A percentile compares a stretch with the other conserved stretches of the same genome.
These are phyloP conservation scores for Halichoerus grypus DNA, from an alignment of 2,113 vertebrate genomes.

Conservation along the genomic window DNA sequence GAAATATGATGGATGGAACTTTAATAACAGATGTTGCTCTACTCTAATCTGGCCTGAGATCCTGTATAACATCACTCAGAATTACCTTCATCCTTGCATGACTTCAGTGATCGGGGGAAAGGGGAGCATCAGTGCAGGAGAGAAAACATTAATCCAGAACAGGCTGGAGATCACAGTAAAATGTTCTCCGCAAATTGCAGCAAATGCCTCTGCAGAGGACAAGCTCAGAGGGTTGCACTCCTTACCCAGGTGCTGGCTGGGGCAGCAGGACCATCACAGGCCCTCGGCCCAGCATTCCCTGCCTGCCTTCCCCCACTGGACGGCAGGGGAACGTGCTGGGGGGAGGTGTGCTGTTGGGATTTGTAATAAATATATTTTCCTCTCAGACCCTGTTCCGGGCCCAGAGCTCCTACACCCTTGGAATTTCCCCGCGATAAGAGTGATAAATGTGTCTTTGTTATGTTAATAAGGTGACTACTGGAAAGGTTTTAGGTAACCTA, in stretches of 20 bases:
- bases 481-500: background rate
- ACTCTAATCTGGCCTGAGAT: too few relatives aligned
- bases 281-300: background rate
- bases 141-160: background rate
- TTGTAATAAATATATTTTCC: background rate
- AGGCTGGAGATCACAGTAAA: too few relatives aligned
- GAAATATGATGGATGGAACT: rapidly evolving
- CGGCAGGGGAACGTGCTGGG: background rate
- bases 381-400: background rate
- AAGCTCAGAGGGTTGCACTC: too few relatives aligned
- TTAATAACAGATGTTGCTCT: background rate
- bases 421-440: background rate
- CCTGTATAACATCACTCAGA: background rate
- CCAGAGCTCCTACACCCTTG: background rate
- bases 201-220: rapidly evolving
- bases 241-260: background rate
- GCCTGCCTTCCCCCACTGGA: rapidly evolving
- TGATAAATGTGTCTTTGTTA: background rate
- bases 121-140: background rate
- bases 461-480: background rate
- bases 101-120: background rate
- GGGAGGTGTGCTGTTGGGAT: background rate
- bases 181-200: too few relatives aligned
- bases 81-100: background rate
- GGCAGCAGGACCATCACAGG: background rate